phyloP scores from a whole-genome alignment of 1,140 invertebrate species.

The Ephestia elutella region DNA sequence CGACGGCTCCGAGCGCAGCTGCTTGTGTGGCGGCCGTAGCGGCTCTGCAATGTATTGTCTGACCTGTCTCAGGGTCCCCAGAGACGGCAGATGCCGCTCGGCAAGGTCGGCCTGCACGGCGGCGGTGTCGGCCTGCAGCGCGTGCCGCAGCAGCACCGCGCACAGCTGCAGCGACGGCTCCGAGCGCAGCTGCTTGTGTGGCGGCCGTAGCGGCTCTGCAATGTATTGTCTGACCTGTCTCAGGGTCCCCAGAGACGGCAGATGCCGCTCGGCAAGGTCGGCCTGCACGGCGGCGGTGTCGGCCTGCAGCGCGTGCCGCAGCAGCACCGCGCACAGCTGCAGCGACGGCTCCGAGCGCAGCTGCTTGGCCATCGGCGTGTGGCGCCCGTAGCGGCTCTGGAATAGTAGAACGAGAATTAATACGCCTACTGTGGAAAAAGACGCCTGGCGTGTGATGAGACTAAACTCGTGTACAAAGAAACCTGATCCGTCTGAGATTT shows the following conservation, averaged over 20 bases:
- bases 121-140: conserved; percentile 82
- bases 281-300: conserved; percentile 85
- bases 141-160: conserved; percentile 90
- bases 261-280: conserved; percentile 86
- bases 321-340: conserved; percentile 91
- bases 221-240: conserved; percentile 82
- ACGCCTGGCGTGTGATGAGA: no score
- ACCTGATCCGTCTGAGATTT: no score
- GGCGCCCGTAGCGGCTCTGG: conserved; percentile 90
- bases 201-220: conserved; percentile 89
- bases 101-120: conserved; percentile 90
- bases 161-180: conserved; percentile 97
- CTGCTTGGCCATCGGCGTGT: conserved; percentile 92
- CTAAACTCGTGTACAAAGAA: no score
- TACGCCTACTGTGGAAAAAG: no score
- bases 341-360: conserved; percentile 96
- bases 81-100: conserved; percentile 86
- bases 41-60: no score
- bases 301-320: conserved; percentile 87
- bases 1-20: conserved; percentile 95
- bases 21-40: conserved; percentile 92
- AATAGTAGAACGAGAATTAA: no score
- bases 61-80: conserved; percentile 90
- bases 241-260: conserved; percentile 92
- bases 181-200: conserved; percentile 95